Evolutionary conservation across 2,797 vertebrate genomes (phyloP).

Genomic region (Danio albolineatus): DNA sequence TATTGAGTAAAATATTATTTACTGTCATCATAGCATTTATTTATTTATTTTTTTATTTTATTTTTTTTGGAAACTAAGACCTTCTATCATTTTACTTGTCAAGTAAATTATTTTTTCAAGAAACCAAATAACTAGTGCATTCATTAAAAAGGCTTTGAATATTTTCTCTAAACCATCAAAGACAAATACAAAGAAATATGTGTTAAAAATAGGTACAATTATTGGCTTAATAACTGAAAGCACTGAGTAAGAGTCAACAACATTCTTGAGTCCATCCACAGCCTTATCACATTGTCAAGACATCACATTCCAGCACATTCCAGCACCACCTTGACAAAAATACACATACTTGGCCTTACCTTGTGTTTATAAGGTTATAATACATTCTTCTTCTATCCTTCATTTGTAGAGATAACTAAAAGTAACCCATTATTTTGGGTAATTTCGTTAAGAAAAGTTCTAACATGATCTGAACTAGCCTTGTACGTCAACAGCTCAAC

Average conservation of each 20-base stretch:
- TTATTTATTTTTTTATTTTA: no score
- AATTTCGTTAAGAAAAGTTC: not conserved
- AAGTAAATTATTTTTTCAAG: no score
- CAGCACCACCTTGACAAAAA: slow-evolving; percentile 47
- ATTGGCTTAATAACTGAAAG: not conserved
- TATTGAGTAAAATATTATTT: no score
- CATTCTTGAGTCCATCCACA: slow-evolving; percentile 29
- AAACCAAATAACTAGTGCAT: no score
- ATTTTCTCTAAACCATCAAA: not conserved
- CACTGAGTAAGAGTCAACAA: slow-evolving; percentile 12
- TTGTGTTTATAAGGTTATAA: not conserved
- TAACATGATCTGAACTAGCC: not conserved
- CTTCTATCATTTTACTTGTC: no score
- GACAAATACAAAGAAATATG: not conserved
- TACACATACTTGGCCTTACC: slow-evolving; percentile 25
- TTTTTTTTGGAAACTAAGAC: no score
- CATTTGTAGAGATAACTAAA: not conserved
- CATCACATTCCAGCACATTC: slow-evolving; percentile 58
- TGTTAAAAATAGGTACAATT: not conserved
- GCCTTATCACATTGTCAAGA: slow-evolving; percentile 32
- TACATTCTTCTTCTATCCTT: not conserved
- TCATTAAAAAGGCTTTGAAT: no score
- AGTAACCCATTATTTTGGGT: not conserved
- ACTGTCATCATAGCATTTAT: no score
- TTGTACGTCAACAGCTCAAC: slow-evolving; percentile 4